Evolutionary conservation across 2,113 vertebrate species (phyloP).

Genomic region (Danio rerio): DNA sequence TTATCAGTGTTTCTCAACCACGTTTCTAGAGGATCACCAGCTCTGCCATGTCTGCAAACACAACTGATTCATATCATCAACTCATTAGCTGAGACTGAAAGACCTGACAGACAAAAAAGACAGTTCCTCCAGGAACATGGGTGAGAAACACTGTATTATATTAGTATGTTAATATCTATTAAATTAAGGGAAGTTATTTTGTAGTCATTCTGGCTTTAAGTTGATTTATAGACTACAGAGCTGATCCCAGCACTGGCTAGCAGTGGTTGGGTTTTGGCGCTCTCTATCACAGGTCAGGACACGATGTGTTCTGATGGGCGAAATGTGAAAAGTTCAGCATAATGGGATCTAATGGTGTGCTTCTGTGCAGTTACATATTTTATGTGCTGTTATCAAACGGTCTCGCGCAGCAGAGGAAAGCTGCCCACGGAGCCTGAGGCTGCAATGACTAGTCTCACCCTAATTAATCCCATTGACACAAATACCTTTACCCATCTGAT

Average conservation of each 20-base stretch:
- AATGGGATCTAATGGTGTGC: constrained; percentile 51
- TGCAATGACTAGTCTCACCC: constrained; percentile 8
- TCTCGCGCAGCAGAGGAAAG: neutral
- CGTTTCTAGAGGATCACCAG: too few relatives aligned
- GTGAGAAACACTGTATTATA: too few relatives aligned
- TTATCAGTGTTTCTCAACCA: too few relatives aligned
- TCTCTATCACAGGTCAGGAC: neutral
- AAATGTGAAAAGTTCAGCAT: constrained; percentile 44
- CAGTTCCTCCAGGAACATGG: too few relatives aligned
- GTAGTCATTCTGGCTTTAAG: too few relatives aligned
- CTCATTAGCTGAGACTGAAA: too few relatives aligned
- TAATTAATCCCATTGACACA: constrained; percentile 41
- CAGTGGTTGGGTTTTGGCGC: constrained; percentile 32
- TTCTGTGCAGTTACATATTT: constrained; percentile 21
- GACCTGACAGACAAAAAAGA: too few relatives aligned
- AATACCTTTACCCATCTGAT: constrained; percentile 29
- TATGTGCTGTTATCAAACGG: constrained; percentile 12
- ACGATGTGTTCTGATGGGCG: neutral
- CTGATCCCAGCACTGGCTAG: neutral
- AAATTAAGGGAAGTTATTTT: too few relatives aligned
- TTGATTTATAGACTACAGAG: neutral
- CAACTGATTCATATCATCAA: too few relatives aligned
- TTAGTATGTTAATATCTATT: too few relatives aligned
- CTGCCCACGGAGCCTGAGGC: constrained; percentile 7
- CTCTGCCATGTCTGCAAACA: too few relatives aligned